Evolutionary conservation across 2,888 invertebrate species (phyloP), one percentile per base, ranked within the genome.

Genomic region (Harpalus rubripes): DNA sequence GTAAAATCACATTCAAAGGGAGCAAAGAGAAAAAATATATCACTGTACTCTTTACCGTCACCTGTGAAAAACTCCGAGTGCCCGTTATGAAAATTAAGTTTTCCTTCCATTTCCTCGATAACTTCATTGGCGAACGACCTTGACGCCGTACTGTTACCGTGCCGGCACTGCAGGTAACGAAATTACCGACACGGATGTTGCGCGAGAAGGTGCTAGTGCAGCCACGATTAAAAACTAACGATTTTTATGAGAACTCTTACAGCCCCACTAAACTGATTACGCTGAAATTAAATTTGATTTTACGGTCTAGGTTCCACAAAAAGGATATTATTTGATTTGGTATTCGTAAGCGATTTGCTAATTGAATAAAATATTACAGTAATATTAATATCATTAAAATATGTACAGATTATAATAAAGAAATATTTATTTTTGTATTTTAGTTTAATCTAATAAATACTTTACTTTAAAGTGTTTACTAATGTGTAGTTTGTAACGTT

Each of bases 41-140:
- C 32, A 26, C 65, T 32, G n/a, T 7, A 65, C 32, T 65, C 65
- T 65, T 26, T n/a, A 12, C 26, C 65, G 8, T n/a, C 32, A 16
- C 59, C 16, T 18, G 59, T 59, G 59, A 59, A 59, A 59, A 59
- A 59, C 59, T 59, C 8, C 7, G 16, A 59, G 59, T 1, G 26
- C 6, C 65, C 32, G 65, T 26, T 65, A 65, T 65, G 32, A 65
- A 65, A 65, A 65, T 65, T 68, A 68, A 39, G 15, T 39, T 68
- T 68, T 15, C 39, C 39, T 41, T n/a, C 68, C 68, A 39, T 68
- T 22, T 39, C 68, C 15, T 39, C 68, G 68, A 39, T 68, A 68
- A 68, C 68, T 68, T 41, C 68, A 39, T 68, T 68, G 15, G 10
- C 32, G 8, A 15, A 16, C 41, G 68, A 39, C 39, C 63, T 68